phyloP scores from a whole-genome alignment of 2,113 vertebrate species.

The Pardalotus punctatus region DNA sequence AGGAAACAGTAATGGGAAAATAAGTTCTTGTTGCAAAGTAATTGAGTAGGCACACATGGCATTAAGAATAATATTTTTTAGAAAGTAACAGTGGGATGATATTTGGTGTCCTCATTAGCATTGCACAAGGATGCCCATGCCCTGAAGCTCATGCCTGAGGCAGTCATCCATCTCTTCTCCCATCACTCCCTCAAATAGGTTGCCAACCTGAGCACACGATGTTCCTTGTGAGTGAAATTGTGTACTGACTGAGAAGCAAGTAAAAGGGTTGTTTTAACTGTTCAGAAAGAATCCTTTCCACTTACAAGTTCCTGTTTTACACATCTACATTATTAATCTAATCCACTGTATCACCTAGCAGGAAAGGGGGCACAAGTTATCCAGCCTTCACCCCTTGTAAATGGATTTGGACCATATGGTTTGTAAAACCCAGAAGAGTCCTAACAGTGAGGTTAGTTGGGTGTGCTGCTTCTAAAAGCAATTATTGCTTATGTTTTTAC shows the following conservation, averaged over 20 bases:
- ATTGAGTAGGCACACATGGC: too few relatives aligned
- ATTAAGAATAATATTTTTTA: not conserved
- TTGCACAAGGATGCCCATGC: not conserved
- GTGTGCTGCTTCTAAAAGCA: not conserved
- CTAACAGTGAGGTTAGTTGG: not conserved
- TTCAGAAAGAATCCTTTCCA: not conserved
- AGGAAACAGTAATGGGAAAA: not conserved
- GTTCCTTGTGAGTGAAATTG: not conserved
- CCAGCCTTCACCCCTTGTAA: not conserved
- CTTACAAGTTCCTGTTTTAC: not conserved
- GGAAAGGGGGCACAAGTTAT: not conserved
- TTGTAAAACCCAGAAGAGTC: not conserved
- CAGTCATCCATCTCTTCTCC: not conserved
- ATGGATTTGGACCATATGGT: not conserved
- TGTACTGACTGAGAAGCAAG: not conserved
- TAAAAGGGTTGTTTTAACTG: not conserved
- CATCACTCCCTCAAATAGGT: not conserved
- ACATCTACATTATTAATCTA: not conserved
- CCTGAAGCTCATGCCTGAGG: not conserved
- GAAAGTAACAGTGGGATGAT: not conserved
- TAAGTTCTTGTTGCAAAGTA: not conserved
- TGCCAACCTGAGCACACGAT: not conserved
- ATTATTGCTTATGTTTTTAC: not conserved
- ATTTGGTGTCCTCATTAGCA: not conserved
- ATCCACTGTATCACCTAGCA: not conserved